These are phyloP conservation scores for Ylistrum balloti DNA, from an alignment of 1,140 invertebrate species.

Conservation along the genomic window DNA sequence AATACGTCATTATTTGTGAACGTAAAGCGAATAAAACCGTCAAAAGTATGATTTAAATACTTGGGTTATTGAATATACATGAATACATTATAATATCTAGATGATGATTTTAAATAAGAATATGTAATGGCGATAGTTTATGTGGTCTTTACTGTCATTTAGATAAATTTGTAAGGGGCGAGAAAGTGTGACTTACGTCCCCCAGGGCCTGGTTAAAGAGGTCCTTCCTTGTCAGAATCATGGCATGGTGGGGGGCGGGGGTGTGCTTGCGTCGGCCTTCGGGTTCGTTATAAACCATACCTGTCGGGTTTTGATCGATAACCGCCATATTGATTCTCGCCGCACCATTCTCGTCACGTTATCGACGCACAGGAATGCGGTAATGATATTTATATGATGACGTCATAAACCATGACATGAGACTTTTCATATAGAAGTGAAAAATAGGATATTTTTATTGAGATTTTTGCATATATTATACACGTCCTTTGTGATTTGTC, in stretches of 20 bases:
- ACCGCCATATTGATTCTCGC: conserved; percentile 18
- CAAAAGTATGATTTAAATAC: too few relatives aligned
- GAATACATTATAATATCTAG: too few relatives aligned
- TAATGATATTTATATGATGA: background rate
- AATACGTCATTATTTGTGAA: too few relatives aligned
- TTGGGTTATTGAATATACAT: too few relatives aligned
- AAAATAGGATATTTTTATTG: background rate
- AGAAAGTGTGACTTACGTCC: background rate
- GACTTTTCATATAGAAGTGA: background rate
- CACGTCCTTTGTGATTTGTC: background rate
- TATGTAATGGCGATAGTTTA: background rate
- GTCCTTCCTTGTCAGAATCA: background rate
- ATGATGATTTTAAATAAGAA: too few relatives aligned
- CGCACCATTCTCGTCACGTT: background rate
- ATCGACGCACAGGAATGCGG: conserved; percentile 30
- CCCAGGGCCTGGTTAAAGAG: background rate
- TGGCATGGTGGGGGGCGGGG: conserved; percentile 6
- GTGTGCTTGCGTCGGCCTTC: background rate
- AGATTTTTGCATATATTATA: background rate
- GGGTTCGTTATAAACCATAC: background rate
- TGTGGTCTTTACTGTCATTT: background rate
- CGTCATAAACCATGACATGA: background rate
- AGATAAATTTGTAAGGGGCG: conserved; percentile 22
- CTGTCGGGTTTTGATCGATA: background rate
- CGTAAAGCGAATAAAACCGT: too few relatives aligned